Evolutionary conservation across 2,113 vertebrate species (phyloP).

Genomic region (Riparia riparia): DNA sequence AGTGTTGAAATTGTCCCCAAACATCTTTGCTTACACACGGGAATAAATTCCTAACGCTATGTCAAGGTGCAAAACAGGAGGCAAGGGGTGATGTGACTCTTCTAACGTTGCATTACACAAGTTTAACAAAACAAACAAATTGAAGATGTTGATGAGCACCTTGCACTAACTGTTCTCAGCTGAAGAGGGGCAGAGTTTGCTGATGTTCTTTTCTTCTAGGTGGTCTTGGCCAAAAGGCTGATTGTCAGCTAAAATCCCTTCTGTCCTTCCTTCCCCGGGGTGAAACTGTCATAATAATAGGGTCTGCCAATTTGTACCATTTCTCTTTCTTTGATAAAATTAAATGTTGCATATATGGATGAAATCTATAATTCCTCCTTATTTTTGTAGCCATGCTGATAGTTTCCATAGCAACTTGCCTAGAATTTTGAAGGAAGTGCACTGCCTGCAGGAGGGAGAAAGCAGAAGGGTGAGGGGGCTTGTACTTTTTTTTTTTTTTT

Average conservation of each 20-base stretch:
- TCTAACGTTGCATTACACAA: not conserved
- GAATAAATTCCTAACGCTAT: not conserved
- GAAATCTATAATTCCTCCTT: not conserved
- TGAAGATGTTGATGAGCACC: fast-evolving
- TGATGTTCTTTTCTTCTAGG: not conserved
- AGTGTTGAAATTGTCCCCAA: not conserved
- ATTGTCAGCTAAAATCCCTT: not conserved
- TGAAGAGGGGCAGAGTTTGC: not conserved
- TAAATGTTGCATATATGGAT: not conserved
- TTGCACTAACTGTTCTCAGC: not conserved
- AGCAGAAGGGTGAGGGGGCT: not conserved
- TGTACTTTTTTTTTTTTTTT: not conserved
- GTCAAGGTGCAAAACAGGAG: not conserved
- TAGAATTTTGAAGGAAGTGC: not conserved
- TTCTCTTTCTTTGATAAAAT: not conserved
- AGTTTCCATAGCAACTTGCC: constrained; percentile 45
- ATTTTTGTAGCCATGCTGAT: not conserved
- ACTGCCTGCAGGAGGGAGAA: not conserved
- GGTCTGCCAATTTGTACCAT: not conserved
- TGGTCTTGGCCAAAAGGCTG: not conserved
- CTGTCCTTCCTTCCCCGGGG: not conserved
- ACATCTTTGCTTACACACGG: not conserved
- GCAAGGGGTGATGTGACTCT: not conserved
- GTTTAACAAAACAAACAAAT: not conserved
- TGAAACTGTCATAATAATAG: not conserved